A percentile compares a stretch with the other conserved stretches of the same genome.
Evolutionary conservation across 2,888 invertebrate species (phyloP).

Genomic region (Ophion ventricosus): DNA sequence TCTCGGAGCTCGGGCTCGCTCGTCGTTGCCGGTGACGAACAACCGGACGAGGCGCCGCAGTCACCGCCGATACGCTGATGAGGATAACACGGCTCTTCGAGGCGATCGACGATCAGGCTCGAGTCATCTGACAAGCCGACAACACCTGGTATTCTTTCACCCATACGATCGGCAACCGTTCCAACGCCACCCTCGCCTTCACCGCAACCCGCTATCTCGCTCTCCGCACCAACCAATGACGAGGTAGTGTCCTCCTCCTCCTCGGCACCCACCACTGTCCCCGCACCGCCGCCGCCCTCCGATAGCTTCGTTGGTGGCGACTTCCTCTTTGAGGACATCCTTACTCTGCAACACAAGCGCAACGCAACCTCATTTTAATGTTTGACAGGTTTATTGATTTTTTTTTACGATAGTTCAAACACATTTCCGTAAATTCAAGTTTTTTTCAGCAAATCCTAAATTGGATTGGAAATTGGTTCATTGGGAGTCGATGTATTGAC

Average conservation of each 20-base stretch:
- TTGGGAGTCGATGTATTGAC: not conserved
- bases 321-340: conserved; percentile 98
- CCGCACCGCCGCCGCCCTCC: conserved; percentile 87
- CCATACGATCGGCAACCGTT: conserved; percentile 55
- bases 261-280: conserved; percentile 82
- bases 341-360: conserved; percentile 87
- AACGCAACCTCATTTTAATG: conserved; percentile 64
- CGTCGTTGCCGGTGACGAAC: conserved; percentile 80
- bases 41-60: conserved; percentile 81
- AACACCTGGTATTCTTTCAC: conserved; percentile 79
- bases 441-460: not conserved
- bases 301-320: conserved; percentile 96
- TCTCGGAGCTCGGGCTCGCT: conserved; percentile 83
- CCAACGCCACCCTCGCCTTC: conserved; percentile 45
- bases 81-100: conserved; percentile 77
- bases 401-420: too few relatives aligned
- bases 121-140: conserved; percentile 79
- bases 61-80: conserved; percentile 83
- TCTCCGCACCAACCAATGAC: conserved; percentile 80
- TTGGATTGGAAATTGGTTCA: not conserved
- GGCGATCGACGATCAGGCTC: conserved; percentile 83
- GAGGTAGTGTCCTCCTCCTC: conserved; percentile 84
- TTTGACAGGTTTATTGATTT: too few relatives aligned
- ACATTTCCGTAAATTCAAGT: not conserved
- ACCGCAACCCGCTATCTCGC: conserved; percentile 60